These are phyloP conservation scores for Pecten maximus DNA, from an alignment of 2,888 invertebrate genomes.

Conservation along the genomic window DNA sequence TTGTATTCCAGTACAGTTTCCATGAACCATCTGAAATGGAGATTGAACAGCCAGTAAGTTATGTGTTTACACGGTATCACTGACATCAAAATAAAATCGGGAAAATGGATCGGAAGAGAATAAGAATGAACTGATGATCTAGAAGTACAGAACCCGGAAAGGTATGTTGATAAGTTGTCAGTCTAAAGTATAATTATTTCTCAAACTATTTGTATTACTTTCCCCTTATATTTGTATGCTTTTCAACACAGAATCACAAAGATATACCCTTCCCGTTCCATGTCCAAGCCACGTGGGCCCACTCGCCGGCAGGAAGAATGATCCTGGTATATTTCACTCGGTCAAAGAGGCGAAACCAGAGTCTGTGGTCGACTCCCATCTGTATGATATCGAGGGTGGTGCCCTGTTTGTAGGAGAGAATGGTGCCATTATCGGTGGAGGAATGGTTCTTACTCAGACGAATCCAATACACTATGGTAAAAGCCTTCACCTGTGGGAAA, in stretches of 20 bases:
- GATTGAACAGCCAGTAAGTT: neutral
- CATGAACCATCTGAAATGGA: slow-evolving; percentile 65
- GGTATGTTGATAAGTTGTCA: no score
- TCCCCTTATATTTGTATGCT: no score
- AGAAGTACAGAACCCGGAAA: no score
- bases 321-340: slow-evolving; percentile 65
- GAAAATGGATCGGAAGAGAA: no score
- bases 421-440: slow-evolving; percentile 63
- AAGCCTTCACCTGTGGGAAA: slow-evolving; percentile 76
- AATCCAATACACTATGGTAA: slow-evolving; percentile 81
- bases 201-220: no score
- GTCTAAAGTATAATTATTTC: no score
- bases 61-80: no score
- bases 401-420: slow-evolving; percentile 76
- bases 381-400: slow-evolving; percentile 65
- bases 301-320: slow-evolving; percentile 65
- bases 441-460: slow-evolving; percentile 62
- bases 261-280: slow-evolving; percentile 73
- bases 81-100: no score
- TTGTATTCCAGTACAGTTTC: slow-evolving; percentile 68
- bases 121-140: no score
- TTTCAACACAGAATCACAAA: neutral
- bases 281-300: slow-evolving; percentile 79
- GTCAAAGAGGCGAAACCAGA: slow-evolving; percentile 71
- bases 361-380: slow-evolving; percentile 73